These are phyloP conservation scores for Hyppa rectilinea DNA, from an alignment of 2,888 invertebrate species.

Conservation along the genomic window DNA sequence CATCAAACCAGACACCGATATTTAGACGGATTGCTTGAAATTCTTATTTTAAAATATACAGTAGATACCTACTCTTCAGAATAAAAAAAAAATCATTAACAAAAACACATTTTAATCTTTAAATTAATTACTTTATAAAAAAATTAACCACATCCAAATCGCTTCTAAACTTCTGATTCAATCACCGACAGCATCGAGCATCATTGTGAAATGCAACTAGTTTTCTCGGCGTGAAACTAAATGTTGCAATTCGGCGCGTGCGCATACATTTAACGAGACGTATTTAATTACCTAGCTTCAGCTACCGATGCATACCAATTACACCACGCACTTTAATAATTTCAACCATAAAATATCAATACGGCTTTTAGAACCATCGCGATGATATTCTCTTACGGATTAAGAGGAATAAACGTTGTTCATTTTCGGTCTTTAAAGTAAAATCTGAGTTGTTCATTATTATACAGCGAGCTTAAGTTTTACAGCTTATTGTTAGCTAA, in stretches of 20 bases:
- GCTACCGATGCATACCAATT: conserved; percentile 69
- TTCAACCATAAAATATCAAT: conserved; percentile 46
- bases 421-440: neutral
- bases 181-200: conserved; percentile 51
- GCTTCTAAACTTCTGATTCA: conserved; percentile 32
- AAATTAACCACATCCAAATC: conserved; percentile 24
- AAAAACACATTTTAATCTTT: neutral
- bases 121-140: conserved; percentile 8
- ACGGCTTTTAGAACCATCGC: conserved; percentile 25
- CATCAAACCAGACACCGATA: neutral
- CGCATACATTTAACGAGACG: conserved; percentile 74
- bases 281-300: conserved; percentile 74
- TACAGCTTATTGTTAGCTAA: neutral
- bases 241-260: conserved; percentile 76
- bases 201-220: conserved; percentile 62
- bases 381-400: conserved; percentile 25
- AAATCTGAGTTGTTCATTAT: neutral
- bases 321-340: conserved; percentile 52
- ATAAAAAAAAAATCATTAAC: neutral
- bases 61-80: neutral
- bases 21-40: neutral
- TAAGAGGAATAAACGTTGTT: neutral
- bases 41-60: neutral
- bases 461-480: neutral
- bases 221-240: conserved; percentile 65